Conservation (phyloP, 2,797 vertebrate genomes). For the Parambassis ranga region DNA sequence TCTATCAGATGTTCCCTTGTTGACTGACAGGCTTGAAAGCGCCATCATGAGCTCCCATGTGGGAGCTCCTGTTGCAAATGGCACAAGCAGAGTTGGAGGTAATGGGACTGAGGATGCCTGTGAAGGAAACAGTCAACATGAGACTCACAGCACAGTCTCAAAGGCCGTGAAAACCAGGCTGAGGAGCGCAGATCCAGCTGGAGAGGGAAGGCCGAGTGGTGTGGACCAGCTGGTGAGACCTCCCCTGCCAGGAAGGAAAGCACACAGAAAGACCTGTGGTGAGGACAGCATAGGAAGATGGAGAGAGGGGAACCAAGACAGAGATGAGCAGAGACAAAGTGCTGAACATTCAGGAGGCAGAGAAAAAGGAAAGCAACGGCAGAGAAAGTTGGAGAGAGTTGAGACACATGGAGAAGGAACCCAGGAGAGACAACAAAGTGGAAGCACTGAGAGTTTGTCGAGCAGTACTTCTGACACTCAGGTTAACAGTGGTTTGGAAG, state of each 20-base stretch:
- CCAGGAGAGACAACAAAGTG: conserved; percentile 12
- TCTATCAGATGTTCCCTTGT: conserved; percentile 16
- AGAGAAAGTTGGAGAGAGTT: conserved; percentile 17
- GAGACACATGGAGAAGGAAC: conserved; percentile 11
- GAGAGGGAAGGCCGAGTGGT: conserved; percentile 59
- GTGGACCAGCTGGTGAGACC: conserved; percentile 60
- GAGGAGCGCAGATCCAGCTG: conserved; percentile 51
- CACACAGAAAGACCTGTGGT: conserved; percentile 77
- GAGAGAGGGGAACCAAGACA: conserved; percentile 34
- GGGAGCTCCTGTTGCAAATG: conserved; percentile 32
- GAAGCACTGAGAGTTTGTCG: conserved; percentile 23
- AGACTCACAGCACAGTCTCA: conserved; percentile 71
- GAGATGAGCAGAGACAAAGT: conserved; percentile 21
- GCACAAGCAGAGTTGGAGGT: conserved; percentile 19
- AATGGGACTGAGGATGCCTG: conserved; percentile 17
- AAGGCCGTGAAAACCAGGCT: conserved; percentile 62
- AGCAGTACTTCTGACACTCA: conserved; percentile 42
- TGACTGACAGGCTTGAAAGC: conserved; percentile 13
- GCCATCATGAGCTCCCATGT: conserved; percentile 53
- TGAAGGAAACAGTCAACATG: conserved; percentile 45
- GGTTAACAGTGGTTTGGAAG: conserved; percentile 34
- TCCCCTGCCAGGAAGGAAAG: conserved; percentile 62
- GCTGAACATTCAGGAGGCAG: not conserved
- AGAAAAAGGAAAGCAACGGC: conserved; percentile 27
- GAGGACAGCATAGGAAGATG: conserved; percentile 74